A percentile compares a stretch with the other conserved stretches of the same genome.
phyloP scores from a whole-genome alignment of 2,888 invertebrate genomes.

The Acrocyrtus sp. region DNA sequence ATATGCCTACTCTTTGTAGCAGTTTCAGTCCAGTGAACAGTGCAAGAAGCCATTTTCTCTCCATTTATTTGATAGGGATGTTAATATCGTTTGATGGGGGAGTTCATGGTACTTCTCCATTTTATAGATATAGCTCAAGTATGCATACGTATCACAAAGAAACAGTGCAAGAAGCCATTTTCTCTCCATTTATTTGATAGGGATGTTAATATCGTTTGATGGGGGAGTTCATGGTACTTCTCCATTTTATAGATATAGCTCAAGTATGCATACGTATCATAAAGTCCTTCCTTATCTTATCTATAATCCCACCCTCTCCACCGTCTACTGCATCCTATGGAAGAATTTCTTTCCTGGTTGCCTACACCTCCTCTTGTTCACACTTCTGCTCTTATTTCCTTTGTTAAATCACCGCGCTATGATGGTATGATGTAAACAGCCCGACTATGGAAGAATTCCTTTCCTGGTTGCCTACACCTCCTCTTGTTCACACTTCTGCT shows the following conservation, averaged over 20 bases:
- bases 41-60: neutral
- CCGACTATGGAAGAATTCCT: no score
- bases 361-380: neutral
- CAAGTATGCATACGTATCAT: neutral
- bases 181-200: neutral
- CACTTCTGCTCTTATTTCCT: slow-evolving; percentile 1
- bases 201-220: neutral
- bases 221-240: neutral
- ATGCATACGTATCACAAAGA: neutral
- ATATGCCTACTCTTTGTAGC: neutral
- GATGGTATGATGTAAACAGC: neutral
- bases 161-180: neutral
- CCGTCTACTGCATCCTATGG: no score
- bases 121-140: neutral
- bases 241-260: neutral
- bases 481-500: neutral
- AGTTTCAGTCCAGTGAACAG: neutral
- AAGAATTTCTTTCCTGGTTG: no score
- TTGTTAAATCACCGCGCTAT: neutral
- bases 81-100: neutral
- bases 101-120: neutral
- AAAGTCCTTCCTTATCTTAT: neutral
- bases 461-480: neutral
- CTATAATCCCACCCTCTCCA: neutral
- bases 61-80: neutral